phyloP scores from a whole-genome alignment of 2,113 vertebrate species.

The Willisornis vidua region DNA sequence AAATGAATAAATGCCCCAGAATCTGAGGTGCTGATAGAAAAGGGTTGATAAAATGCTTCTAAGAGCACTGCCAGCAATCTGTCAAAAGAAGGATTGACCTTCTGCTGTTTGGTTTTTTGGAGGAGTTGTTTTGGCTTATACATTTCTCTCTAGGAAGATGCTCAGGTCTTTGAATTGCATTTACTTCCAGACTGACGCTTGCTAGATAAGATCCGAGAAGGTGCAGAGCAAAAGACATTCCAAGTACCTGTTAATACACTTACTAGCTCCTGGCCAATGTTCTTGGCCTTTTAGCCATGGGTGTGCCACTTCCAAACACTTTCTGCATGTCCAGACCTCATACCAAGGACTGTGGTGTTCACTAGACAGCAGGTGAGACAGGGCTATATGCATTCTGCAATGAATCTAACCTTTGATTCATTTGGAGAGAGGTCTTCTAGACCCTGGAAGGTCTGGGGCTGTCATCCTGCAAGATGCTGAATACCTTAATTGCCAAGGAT shows the following conservation, averaged over 20 bases:
- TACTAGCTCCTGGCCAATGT: no score
- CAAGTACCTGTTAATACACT: no score
- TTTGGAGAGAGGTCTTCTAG: neutral
- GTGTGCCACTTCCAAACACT: neutral
- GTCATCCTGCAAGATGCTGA: neutral
- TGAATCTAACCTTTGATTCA: neutral
- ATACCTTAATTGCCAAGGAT: neutral
- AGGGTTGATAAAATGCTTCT: neutral
- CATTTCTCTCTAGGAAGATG: neutral
- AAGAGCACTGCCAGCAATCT: neutral
- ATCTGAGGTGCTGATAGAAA: neutral
- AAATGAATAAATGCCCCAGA: neutral
- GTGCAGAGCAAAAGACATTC: neutral
- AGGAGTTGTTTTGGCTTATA: neutral
- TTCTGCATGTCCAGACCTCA: neutral
- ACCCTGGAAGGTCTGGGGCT: neutral
- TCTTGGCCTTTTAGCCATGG: neutral
- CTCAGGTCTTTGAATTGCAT: neutral
- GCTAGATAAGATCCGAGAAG: neutral
- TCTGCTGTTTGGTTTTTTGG: neutral
- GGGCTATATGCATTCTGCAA: neutral
- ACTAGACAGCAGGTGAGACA: neutral
- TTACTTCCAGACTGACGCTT: neutral
- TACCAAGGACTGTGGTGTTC: neutral
- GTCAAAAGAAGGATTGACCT: neutral